These are phyloP conservation scores for Parapsyche elsis DNA, from an alignment of 1,140 invertebrate species.

Conservation along the genomic window DNA sequence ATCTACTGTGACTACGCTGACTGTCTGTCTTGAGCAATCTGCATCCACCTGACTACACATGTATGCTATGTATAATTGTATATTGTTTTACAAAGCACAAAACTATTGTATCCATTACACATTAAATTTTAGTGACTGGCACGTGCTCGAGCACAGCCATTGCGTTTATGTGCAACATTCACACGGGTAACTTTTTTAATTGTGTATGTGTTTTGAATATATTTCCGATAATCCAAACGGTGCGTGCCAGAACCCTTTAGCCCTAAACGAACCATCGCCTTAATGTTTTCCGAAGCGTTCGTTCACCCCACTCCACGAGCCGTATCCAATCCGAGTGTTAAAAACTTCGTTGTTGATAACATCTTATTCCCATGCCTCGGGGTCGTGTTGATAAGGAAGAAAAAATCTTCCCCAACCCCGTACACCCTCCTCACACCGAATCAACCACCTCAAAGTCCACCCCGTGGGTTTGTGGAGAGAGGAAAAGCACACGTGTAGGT, in stretches of 20 bases:
- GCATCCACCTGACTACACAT: no score
- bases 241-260: not conserved
- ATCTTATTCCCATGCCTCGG: slow-evolving; percentile 4
- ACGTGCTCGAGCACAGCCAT: no score
- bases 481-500: not conserved
- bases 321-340: slow-evolving; percentile 33
- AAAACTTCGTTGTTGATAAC: slow-evolving; percentile 30
- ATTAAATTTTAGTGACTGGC: no score
- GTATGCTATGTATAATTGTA: no score
- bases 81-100: no score
- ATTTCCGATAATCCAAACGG: not conserved
- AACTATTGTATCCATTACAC: no score
- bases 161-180: not conserved
- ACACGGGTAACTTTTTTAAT: slow-evolving; percentile 6
- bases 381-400: slow-evolving; percentile 14
- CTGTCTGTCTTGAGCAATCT: no score
- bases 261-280: not conserved
- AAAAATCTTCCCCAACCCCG: not conserved
- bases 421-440: not conserved
- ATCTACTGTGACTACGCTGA: no score
- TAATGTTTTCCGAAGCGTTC: slow-evolving; percentile 17
- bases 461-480: not conserved
- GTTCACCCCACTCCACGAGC: not conserved
- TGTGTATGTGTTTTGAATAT: slow-evolving; percentile 11
- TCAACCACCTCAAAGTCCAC: not conserved